These are phyloP conservation scores for Cephus pygmeus DNA, from an alignment of 2,888 invertebrate genomes.

Conservation along the genomic window DNA sequence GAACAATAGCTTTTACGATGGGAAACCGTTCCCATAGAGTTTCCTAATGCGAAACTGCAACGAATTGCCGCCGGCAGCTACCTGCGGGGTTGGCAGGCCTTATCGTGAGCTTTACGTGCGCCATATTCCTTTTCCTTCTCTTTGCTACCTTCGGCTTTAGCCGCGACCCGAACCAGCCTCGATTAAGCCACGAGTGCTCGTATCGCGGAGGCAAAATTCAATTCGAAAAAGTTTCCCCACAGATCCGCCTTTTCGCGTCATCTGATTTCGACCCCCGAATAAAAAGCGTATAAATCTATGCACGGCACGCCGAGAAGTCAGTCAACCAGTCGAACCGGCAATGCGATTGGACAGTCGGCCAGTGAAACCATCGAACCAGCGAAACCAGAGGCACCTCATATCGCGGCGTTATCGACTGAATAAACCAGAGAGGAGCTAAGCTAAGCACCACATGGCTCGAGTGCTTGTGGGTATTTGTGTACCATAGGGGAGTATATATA, in stretches of 20 bases:
- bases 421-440: conserved; percentile 49
- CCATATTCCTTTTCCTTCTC: background rate
- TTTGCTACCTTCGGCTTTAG: background rate
- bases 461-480: background rate
- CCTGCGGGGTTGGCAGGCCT: background rate
- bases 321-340: background rate
- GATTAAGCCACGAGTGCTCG: background rate
- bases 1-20: background rate
- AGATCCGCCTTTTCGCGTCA: background rate
- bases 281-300: background rate
- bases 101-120: background rate
- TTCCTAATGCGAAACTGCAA: background rate
- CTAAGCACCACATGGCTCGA: conserved; percentile 51
- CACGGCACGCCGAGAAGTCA: background rate
- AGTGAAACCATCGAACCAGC: background rate
- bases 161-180: background rate
- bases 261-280: background rate
- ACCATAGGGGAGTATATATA: background rate
- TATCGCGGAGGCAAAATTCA: background rate
- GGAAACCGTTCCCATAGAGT: background rate
- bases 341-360: background rate
- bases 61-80: background rate
- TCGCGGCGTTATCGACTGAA: conserved; percentile 58
- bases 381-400: conserved; percentile 47
- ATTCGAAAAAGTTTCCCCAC: background rate